A percentile compares a stretch with the other conserved stretches of the same genome.
These are phyloP conservation scores for Temnopleurus reevesii DNA, from an alignment of 53 echinoderm and acorn worm species.

Conservation along the genomic window DNA sequence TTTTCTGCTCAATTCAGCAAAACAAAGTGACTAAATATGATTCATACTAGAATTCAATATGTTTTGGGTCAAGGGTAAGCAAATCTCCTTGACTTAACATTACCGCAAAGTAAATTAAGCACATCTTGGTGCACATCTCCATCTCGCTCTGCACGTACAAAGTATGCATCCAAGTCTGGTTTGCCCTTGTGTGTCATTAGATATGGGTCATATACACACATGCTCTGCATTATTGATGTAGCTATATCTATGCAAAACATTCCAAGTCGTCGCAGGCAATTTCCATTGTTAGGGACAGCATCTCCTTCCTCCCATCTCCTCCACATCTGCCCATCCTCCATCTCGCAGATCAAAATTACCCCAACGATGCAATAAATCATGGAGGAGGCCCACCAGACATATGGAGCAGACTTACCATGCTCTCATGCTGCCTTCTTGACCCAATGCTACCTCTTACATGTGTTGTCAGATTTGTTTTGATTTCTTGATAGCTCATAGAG, in stretches of 20 bases:
- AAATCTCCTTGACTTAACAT: background rate
- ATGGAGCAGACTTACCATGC: conserved; percentile 20
- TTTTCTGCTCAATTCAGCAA: background rate
- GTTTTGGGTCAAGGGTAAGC: background rate
- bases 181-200: conserved; percentile 14
- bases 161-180: background rate
- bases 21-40: background rate
- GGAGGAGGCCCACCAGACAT: conserved; percentile 42
- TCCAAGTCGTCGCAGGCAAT: conserved; percentile 46
- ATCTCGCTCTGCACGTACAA: background rate
- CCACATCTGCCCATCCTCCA: conserved; percentile 57
- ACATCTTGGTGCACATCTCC: background rate
- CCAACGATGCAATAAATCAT: conserved; percentile 55
- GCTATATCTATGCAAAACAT: conserved; percentile 51
- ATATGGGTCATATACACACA: conserved; percentile 20
- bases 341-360: conserved; percentile 42
- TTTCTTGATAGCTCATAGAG: background rate
- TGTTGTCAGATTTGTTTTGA: conserved; percentile 38
- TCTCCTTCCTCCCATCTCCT: conserved; percentile 43
- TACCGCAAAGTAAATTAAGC: background rate
- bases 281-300: conserved; percentile 53
- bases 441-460: background rate
- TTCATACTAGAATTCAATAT: background rate
- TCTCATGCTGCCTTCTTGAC: conserved; percentile 24
- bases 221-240: conserved; percentile 40